A percentile compares a stretch with the other conserved stretches of the same genome.
Conservation (phyloP, 2,888 invertebrate species). For the Andrena haemorrhoa region DNA sequence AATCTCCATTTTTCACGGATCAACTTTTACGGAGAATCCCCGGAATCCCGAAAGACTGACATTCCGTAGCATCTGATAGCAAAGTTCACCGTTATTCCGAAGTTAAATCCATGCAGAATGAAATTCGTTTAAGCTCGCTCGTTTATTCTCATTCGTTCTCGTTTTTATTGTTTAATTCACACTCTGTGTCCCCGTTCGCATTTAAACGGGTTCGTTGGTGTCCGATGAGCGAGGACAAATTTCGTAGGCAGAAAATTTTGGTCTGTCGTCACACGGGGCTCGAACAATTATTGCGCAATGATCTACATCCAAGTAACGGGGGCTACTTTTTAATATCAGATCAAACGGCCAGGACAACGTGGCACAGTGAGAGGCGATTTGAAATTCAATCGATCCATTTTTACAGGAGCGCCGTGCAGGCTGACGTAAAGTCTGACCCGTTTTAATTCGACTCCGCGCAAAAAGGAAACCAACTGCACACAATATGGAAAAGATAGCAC, state of each 20-base stretch:
- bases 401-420: slow-evolving; percentile 47
- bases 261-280: slow-evolving; percentile 22
- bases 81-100: slow-evolving; percentile 5
- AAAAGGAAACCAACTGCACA: slow-evolving; percentile 39
- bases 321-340: slow-evolving; percentile 72
- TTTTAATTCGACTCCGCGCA: slow-evolving; percentile 46
- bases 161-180: background rate
- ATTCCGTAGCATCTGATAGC: background rate
- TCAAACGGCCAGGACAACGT: slow-evolving; percentile 60
- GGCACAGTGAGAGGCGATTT: slow-evolving; percentile 56
- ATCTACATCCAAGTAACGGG: slow-evolving; percentile 60
- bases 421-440: slow-evolving; percentile 25
- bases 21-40: slow-evolving; percentile 24
- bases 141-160: background rate
- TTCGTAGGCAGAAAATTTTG: slow-evolving; percentile 6
- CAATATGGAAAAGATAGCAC: slow-evolving; percentile 28
- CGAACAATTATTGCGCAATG: slow-evolving; percentile 63
- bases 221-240: slow-evolving; percentile 11
- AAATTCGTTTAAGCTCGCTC: background rate
- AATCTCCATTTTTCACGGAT: slow-evolving; percentile 34
- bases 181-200: slow-evolving; percentile 3
- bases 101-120: slow-evolving; percentile 4
- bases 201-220: slow-evolving; percentile 18
- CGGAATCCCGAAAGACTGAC: background rate
- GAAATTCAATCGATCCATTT: slow-evolving; percentile 72